These are phyloP conservation scores for Nibea albiflora DNA, from an alignment of 2,113 vertebrate genomes.

Conservation along the genomic window DNA sequence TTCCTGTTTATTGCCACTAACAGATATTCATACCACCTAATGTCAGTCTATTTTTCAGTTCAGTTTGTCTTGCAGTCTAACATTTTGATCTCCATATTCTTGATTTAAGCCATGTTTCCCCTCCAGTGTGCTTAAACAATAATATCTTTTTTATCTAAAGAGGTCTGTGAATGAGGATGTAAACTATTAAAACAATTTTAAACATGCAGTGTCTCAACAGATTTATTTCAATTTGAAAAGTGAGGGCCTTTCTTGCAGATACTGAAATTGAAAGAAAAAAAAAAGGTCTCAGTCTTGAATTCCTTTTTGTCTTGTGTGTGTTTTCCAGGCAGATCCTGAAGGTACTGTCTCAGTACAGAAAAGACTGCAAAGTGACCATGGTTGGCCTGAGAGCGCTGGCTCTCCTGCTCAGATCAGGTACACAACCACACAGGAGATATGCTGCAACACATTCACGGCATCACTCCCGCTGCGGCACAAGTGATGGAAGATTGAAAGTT, in stretches of 20 bases:
- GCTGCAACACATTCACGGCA: not conserved
- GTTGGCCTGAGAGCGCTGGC: conserved; percentile 88
- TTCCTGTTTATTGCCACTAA: not conserved
- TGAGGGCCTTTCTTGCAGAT: not conserved
- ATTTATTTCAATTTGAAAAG: not conserved
- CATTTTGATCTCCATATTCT: not conserved
- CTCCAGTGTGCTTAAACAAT: too few relatives aligned
- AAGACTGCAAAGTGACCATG: conserved; percentile 82
- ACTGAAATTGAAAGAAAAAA: not conserved
- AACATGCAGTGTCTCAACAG: not conserved
- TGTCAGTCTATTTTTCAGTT: conserved; percentile 12
- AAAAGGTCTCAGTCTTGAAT: not conserved
- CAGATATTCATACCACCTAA: rapidly evolving
- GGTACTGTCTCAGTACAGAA: conserved; percentile 84
- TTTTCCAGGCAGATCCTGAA: conserved; percentile 91
- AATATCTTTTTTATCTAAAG: too few relatives aligned
- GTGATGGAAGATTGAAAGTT: too few relatives aligned
- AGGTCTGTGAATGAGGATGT: not conserved
- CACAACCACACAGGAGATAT: not conserved
- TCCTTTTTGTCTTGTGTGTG: conserved; percentile 1
- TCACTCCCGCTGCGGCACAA: not conserved
- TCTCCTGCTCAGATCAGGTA: conserved; percentile 92
- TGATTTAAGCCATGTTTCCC: not conserved
- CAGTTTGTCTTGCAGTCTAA: not conserved
- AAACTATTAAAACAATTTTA: not conserved